Evolutionary conservation across 53 echinoderm and acorn worm genomes (phyloP), one percentile per base, ranked within the genome.

Genomic region (Holothuria leucospilota): DNA sequence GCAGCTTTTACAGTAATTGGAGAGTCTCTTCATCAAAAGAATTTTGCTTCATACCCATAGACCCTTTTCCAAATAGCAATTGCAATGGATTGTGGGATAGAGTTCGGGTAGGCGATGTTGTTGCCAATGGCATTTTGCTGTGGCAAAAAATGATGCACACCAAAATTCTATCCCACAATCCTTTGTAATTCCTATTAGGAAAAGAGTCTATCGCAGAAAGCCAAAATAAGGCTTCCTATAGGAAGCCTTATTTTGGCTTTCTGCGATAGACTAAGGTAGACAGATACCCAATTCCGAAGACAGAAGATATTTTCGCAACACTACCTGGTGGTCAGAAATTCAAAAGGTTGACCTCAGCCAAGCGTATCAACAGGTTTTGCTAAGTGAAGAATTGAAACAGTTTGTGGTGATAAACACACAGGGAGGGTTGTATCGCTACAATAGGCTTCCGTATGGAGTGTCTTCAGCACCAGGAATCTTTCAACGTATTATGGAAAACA

Each of bases 291-390:
- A 79, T 93, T 41, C 92, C 88, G 13, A 53, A 67, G 59, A 58
- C 78, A 13, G 85, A 91, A 11, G 85, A 85, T 34, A 75, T 87
- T 20, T 93, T 93, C 58, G 78, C 89, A 25, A 59, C 68, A 46
- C 62, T 90, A 59, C 77, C 82, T 4, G 90, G 90, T 13, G 86
- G 90, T 5, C 21, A 89, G 52, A 38, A 77, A 88, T 90, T 85
- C 83, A 80, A 2, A 93, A 92, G 63, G 40, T 92, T 11, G 92
- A 92, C 29, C 51, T 86, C n/a, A 80, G 85, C 8, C 71, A 92
- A 34, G 89, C 92, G 5, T 92, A 92, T 29, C 89, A 82, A 11
- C 92, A 92, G 63, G 42, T 92, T 39, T 52, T 81, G 11, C 67
- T 93, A 34, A 84, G 69, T n/a, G 73, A 85, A 38, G 78, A 84